phyloP scores from a whole-genome alignment of 2,888 invertebrate species.

The Saturnia pavonia region DNA sequence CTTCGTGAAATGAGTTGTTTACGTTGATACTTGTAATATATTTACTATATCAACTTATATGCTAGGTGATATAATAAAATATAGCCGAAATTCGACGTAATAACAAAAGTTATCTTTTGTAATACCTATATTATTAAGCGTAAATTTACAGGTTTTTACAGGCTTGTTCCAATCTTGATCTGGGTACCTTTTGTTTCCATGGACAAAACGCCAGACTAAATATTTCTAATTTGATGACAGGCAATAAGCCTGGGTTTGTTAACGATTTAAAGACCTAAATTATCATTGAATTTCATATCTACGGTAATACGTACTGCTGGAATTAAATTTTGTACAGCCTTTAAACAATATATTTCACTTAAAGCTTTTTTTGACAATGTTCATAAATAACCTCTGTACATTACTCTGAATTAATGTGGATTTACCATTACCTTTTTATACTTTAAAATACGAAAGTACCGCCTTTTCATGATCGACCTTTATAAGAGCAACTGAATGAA shows the following conservation, averaged over 20 bases:
- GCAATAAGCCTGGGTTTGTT: not conserved
- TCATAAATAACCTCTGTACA: not conserved
- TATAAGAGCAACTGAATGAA: not conserved
- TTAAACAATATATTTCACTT: not conserved
- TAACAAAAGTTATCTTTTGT: not conserved
- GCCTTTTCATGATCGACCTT: not conserved
- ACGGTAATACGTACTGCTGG: not conserved
- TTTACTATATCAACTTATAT: too few relatives aligned
- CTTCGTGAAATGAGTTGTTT: too few relatives aligned
- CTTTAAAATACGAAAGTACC: not conserved
- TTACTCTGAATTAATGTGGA: not conserved
- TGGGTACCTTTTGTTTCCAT: not conserved
- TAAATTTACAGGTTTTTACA: not conserved
- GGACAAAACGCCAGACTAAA: not conserved
- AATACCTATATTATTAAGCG: not conserved
- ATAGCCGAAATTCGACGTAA: not conserved
- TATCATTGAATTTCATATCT: not conserved
- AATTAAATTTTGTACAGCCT: not conserved
- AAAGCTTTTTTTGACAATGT: not conserved
- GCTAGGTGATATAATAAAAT: too few relatives aligned
- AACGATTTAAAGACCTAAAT: not conserved
- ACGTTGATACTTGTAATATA: too few relatives aligned
- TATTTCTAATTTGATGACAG: not conserved
- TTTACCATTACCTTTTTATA: not conserved
- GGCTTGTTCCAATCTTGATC: not conserved